phyloP scores from a whole-genome alignment of 2,888 invertebrate genomes.

The Eristalinus sepulchralis region DNA sequence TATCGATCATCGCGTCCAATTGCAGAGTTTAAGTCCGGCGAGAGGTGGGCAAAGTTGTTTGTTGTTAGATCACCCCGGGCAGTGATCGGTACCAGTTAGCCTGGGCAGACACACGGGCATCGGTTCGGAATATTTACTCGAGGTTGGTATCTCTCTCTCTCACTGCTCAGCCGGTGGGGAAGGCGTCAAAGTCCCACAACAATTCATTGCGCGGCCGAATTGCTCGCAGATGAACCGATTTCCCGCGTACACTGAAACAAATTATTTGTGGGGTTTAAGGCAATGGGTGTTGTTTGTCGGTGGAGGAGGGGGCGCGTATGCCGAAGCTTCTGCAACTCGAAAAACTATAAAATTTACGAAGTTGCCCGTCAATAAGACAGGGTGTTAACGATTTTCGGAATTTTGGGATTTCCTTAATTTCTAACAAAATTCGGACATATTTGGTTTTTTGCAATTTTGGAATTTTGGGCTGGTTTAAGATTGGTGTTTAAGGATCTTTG shows the following conservation, averaged over 20 bases:
- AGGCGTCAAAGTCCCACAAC: conserved; percentile 55
- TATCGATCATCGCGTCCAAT: conserved; percentile 68
- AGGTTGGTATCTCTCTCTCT: conserved; percentile 31
- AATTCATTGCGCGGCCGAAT: conserved; percentile 32
- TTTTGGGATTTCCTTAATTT: too few species aligned
- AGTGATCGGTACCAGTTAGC: conserved; percentile 33
- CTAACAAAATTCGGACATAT: too few species aligned
- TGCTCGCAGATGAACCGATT: conserved; percentile 4
- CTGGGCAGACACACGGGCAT: conserved; percentile 67
- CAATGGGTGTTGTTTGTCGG: not conserved
- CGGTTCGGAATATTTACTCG: conserved; percentile 63
- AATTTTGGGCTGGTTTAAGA: too few species aligned
- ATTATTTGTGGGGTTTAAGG: not conserved
- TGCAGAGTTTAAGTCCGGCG: conserved; percentile 37
- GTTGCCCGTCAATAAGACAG: too few species aligned
- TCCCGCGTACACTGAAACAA: conserved; percentile 24
- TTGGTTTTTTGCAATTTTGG: too few species aligned
- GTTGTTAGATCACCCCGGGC: conserved; percentile 60
- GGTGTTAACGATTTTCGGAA: too few species aligned
- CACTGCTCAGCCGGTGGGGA: conserved; percentile 15
- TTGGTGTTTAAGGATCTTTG: too few species aligned
- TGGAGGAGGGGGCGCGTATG: too few species aligned
- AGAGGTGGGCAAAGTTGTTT: conserved; percentile 62
- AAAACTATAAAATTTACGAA: too few species aligned
- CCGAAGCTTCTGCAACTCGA: too few species aligned